Conservation (phyloP, 1,140 invertebrate species). For the Penaeus indicus region DNA sequence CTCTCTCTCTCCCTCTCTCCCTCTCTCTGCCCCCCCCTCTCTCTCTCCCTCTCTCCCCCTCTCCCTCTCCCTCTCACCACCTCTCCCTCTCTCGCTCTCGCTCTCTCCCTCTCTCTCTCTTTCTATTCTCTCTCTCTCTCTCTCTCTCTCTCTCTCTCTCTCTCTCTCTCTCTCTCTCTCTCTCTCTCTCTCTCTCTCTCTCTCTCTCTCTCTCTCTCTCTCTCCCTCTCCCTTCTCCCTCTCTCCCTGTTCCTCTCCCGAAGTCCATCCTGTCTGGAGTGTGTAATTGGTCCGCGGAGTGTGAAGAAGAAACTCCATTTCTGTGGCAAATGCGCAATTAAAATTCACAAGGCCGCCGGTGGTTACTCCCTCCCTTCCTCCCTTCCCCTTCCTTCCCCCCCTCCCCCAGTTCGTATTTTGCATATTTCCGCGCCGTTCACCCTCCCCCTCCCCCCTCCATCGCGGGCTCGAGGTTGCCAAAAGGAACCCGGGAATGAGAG, state of each 20-base stretch:
- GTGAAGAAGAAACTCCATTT: too few relatives aligned
- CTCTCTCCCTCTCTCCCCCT: neutral
- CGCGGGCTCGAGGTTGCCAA: too few relatives aligned
- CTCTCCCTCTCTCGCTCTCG: neutral
- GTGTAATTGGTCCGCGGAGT: too few relatives aligned
- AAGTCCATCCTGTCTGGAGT: too few relatives aligned
- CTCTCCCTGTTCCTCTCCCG: neutral
- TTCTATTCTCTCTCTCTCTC: too few relatives aligned
- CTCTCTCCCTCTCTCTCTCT: too few relatives aligned
- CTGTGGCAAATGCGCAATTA: too few relatives aligned
- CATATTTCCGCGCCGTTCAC: neutral
- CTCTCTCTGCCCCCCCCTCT: neutral
- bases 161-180: neutral
- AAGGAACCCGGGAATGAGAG: too few relatives aligned
- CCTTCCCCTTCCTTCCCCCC: neutral
- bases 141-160: neutral
- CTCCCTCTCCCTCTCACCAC: neutral
- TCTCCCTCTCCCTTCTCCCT: neutral
- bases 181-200: neutral
- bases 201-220: neutral
- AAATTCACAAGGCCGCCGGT: neutral
- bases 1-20: too few relatives aligned
- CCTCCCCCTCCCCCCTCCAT: too few relatives aligned
- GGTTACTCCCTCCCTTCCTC: too few relatives aligned
- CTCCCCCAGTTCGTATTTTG: neutral